Percentiles rank a stretch among this genome's conserved stretches.
Conservation (phyloP, 2,113 vertebrate species). For the Strix aluco region DNA sequence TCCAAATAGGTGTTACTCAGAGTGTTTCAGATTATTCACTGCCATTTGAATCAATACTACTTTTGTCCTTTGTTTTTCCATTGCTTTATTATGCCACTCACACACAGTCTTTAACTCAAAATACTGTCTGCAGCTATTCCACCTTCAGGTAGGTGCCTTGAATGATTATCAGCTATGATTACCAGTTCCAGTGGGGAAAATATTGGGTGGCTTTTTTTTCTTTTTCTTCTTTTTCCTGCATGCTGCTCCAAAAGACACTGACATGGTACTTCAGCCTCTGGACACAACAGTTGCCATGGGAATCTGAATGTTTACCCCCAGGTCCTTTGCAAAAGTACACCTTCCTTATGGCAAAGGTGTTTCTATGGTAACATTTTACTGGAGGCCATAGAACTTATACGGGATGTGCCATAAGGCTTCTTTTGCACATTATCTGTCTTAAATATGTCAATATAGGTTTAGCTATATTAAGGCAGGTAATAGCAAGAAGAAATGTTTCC, state of each 20-base stretch:
- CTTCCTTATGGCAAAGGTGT: conserved; percentile 61
- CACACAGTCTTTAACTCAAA: neutral
- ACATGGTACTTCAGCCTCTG: conserved; percentile 53
- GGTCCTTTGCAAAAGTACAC: conserved; percentile 61
- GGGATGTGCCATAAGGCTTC: conserved; percentile 47
- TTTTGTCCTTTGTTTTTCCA: neutral
- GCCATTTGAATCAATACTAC: neutral
- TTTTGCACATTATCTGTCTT: conserved; percentile 39
- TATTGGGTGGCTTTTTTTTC: neutral
- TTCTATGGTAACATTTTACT: conserved; percentile 76
- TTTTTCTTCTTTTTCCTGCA: conserved; percentile 41
- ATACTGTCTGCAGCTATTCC: neutral
- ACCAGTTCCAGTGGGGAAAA: conserved; percentile 54
- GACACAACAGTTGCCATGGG: conserved; percentile 69
- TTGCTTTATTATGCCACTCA: neutral
- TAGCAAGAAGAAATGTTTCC: neutral
- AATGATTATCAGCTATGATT: conserved; percentile 4
- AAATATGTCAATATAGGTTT: conserved; percentile 31
- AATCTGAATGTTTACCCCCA: conserved; percentile 67
- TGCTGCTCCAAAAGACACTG: conserved; percentile 39
- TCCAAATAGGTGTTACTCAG: neutral
- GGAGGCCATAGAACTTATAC: conserved; percentile 51
- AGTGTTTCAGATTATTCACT: neutral
- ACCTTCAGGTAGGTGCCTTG: neutral
- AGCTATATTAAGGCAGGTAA: conserved; percentile 15